Evolutionary conservation across 1,140 invertebrate species (phyloP).

Genomic region (Bombyx mandarina): DNA sequence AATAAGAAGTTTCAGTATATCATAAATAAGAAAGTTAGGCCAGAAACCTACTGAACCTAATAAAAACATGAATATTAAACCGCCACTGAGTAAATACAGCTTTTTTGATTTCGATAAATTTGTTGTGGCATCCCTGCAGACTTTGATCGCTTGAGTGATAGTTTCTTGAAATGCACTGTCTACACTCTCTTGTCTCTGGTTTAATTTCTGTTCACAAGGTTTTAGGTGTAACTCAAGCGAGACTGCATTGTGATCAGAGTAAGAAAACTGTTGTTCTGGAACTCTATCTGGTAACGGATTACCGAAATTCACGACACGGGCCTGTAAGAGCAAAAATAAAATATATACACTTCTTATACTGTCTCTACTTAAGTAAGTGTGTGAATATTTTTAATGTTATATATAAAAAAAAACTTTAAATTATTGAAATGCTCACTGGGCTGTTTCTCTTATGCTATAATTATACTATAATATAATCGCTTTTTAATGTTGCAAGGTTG

Average conservation of each 20-base stretch:
- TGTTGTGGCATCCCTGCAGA: constrained; percentile 74
- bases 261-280: constrained; percentile 81
- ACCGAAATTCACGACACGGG: constrained; percentile 74
- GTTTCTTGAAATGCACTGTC: constrained; percentile 45
- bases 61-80: constrained; percentile 63
- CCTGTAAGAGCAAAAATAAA: constrained; percentile 45
- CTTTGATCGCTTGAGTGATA: constrained; percentile 73
- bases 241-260: constrained; percentile 95
- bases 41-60: constrained; percentile 61
- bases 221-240: constrained; percentile 71
- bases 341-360: too few species aligned
- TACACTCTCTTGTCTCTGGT: constrained; percentile 16
- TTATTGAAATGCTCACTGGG: too few species aligned
- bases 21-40: constrained; percentile 43
- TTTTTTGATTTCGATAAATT: constrained; percentile 72
- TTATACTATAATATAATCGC: too few species aligned
- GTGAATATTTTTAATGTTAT: too few species aligned
- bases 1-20: constrained; percentile 72
- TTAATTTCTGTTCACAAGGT: constrained; percentile 17
- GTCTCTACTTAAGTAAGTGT: too few species aligned
- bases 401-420: too few species aligned
- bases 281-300: constrained; percentile 83
- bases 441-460: too few species aligned
- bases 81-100: constrained; percentile 72
- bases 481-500: too few species aligned